phyloP scores from a whole-genome alignment of 2,797 vertebrate species.

The Gila robusta region DNA sequence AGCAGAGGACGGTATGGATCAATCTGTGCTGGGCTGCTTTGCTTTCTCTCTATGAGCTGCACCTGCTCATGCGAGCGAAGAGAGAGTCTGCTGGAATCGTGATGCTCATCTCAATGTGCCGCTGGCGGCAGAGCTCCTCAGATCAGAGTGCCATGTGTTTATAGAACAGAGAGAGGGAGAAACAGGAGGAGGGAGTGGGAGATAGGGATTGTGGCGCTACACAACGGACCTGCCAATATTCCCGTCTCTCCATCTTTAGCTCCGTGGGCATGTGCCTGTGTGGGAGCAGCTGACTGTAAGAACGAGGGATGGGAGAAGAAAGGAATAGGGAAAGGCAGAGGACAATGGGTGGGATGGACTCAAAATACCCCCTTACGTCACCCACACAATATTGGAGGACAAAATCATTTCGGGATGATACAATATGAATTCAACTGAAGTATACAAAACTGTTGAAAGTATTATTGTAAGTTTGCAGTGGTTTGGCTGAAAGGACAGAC shows the following conservation, averaged over 20 bases:
- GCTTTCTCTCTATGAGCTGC: constrained; percentile 64
- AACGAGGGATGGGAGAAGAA: constrained; percentile 28
- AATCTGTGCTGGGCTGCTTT: constrained; percentile 57
- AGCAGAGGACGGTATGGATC: constrained; percentile 50
- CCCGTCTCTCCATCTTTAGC: constrained; percentile 46
- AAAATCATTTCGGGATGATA: neutral
- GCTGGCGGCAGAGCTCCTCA: constrained; percentile 47
- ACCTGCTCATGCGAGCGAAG: constrained; percentile 75
- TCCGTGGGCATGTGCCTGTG: constrained; percentile 54
- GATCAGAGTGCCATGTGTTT: constrained; percentile 56
- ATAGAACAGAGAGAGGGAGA: constrained; percentile 31
- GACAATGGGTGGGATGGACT: constrained; percentile 24
- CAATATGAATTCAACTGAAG: neutral
- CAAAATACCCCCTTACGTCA: constrained; percentile 34
- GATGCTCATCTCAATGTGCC: constrained; percentile 68
- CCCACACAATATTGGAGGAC: neutral
- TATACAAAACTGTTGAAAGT: neutral
- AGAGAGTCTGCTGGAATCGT: constrained; percentile 59
- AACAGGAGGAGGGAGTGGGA: constrained; percentile 36
- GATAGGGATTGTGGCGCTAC: constrained; percentile 42
- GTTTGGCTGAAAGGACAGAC: neutral
- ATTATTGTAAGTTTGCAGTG: neutral
- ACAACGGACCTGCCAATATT: constrained; percentile 49
- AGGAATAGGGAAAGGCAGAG: constrained; percentile 31
- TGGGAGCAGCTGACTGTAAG: constrained; percentile 52